phyloP scores from a whole-genome alignment of 2,113 vertebrate genomes.

The Mesocricetus auratus region DNA sequence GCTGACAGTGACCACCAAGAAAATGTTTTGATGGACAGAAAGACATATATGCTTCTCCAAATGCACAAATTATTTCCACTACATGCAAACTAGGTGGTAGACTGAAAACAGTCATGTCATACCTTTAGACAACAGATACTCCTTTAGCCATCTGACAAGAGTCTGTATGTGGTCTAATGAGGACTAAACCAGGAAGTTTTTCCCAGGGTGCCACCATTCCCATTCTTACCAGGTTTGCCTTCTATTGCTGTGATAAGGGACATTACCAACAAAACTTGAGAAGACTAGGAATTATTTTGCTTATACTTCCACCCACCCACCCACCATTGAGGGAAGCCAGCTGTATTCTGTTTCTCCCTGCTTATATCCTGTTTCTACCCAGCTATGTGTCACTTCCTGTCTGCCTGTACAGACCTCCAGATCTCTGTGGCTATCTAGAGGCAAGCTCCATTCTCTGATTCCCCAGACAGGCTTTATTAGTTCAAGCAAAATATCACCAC shows the following conservation, averaged over 20 bases:
- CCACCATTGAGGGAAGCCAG: not conserved
- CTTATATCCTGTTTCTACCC: too few relatives aligned
- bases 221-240: not conserved
- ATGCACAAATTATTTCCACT: not conserved
- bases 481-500: too few relatives aligned
- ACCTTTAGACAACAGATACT: not conserved
- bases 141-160: rapidly evolving
- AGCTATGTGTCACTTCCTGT: too few relatives aligned
- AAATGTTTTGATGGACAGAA: not conserved
- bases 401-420: too few relatives aligned
- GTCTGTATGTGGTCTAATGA: not conserved
- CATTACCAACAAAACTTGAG: not conserved
- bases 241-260: not conserved
- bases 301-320: not conserved
- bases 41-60: not conserved
- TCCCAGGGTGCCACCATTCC: not conserved
- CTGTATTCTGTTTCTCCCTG: too few relatives aligned
- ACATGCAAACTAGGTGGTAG: not conserved
- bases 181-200: not conserved
- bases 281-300: not conserved
- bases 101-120: too few relatives aligned
- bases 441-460: too few relatives aligned
- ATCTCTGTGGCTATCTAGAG: too few relatives aligned
- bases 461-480: too few relatives aligned
- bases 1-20: not conserved